Evolutionary conservation across 2,113 vertebrate species (phyloP), one percentile per base, ranked within the genome.

Genomic region (Uria lomvia): DNA sequence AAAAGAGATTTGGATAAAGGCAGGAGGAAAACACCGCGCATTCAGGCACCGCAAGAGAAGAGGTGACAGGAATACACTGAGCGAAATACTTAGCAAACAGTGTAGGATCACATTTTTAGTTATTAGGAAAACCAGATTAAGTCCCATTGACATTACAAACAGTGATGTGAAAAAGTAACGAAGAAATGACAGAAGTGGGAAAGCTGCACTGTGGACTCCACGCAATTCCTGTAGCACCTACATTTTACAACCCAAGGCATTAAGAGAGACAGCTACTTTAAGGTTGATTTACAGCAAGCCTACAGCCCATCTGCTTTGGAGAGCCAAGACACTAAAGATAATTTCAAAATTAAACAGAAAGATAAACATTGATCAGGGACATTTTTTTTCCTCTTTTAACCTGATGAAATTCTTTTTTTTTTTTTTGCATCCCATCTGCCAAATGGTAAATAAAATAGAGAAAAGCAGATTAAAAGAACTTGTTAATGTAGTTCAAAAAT

Each of bases 271-370:
- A 95, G 90, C 79, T 93, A 47, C 84, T 93, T 74, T 49, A 70
- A 92, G 84, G 90, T 9, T 96, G 94, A 94, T 97, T 96, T 95
- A 93, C 96, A 96, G 82, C 63, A 85, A 95, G 58, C 88, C 95
- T 43, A 93, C 91, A 93, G 94, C 65, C 96, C 97, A 97, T 93
- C 95, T 97, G 96, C 88, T 97, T 26, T 27, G 42, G 71, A 90
- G 93, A 95, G 86, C 66, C 88, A 67, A 84, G 87, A 40, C 70
- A 77, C 91, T 75, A 72, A 91, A 92, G 76, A 96, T 84, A 89
- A 96, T 79, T 63, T 79, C 78, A 43, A 88, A 96, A 92, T 87
- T 87, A 91, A 97, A 58, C 68, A 86, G 80, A 74, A 86, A 79
- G n/a, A 85, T 63, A 75, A 93, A 94, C 86, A 87, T 5, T 32